Conservation (phyloP, 2,888 invertebrate species). For the Cancer borealis region DNA sequence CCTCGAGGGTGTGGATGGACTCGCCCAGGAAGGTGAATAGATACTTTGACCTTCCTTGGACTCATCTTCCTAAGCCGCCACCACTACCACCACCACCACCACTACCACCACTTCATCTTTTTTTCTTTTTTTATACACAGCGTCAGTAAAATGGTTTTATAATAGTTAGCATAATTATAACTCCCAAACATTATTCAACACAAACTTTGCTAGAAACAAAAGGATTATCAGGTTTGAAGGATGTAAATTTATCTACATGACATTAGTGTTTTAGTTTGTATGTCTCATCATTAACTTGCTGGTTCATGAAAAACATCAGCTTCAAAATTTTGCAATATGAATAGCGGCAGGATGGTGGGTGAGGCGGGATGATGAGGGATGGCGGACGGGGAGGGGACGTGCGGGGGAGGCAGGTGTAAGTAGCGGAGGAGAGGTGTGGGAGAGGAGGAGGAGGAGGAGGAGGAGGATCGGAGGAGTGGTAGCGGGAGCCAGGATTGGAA, state of each 20-base stretch:
- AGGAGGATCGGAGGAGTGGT: constrained; percentile 24
- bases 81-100: not conserved
- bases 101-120: not conserved
- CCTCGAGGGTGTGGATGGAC: constrained; percentile 6
- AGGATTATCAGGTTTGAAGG: no score
- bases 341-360: not conserved
- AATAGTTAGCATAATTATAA: no score
- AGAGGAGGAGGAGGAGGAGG: not conserved
- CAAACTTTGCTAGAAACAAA: no score
- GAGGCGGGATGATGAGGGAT: not conserved
- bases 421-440: not conserved
- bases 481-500: constrained; percentile 46
- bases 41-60: constrained; percentile 2
- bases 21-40: constrained; percentile 6
- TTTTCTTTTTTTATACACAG: not conserved
- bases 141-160: constrained; percentile 5
- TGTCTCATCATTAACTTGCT: no score
- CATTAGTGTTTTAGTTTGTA: no score
- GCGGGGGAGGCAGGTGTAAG: not conserved
- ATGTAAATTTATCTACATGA: no score
- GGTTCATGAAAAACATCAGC: not conserved
- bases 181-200: no score
- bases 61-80: not conserved
- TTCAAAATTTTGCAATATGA: not conserved
- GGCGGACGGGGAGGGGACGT: not conserved